Percentiles rank a stretch among this genome's conserved stretches.
phyloP scores from a whole-genome alignment of 2,888 invertebrate genomes.

The Argyresthia goedartella region DNA sequence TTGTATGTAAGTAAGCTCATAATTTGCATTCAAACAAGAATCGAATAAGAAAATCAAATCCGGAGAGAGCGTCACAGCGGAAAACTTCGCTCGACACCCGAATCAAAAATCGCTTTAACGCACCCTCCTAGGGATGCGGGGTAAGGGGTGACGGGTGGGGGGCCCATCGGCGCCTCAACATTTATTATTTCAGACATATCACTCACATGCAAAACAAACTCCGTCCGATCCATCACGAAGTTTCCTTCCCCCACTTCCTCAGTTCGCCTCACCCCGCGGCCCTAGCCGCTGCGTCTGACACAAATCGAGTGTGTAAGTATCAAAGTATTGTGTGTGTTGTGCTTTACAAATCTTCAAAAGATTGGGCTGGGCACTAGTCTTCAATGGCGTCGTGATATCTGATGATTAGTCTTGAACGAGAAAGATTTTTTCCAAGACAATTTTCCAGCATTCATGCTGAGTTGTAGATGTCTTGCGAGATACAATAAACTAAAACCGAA shows the following conservation, averaged over 20 bases:
- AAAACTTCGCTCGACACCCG: conserved; percentile 71
- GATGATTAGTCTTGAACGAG: too few species aligned
- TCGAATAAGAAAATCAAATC: conserved; percentile 70
- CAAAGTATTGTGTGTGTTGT: conserved; percentile 37
- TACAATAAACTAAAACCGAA: too few species aligned
- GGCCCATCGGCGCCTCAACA: conserved; percentile 66
- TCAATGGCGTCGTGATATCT: too few species aligned
- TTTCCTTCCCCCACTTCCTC: conserved; percentile 30
- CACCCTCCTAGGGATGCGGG: conserved; percentile 28
- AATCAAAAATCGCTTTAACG: conserved; percentile 71
- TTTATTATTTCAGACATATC: conserved; percentile 72
- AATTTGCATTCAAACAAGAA: conserved; percentile 50
- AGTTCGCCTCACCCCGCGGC: too few species aligned
- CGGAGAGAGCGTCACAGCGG: conserved; percentile 55
- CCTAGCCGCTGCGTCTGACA: conserved; percentile 30
- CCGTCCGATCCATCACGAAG: conserved; percentile 70
- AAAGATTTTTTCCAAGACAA: too few species aligned
- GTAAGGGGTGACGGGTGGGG: conserved; percentile 19
- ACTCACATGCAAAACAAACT: conserved; percentile 72
- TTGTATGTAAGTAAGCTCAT: background rate
- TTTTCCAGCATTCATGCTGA: too few species aligned
- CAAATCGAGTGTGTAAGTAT: conserved; percentile 69
- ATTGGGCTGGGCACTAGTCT: background rate
- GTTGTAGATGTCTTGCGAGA: too few species aligned
- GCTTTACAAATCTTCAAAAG: background rate